These are phyloP conservation scores for Dendrolimus kikuchii DNA, from an alignment of 1,140 invertebrate genomes.

Conservation along the genomic window DNA sequence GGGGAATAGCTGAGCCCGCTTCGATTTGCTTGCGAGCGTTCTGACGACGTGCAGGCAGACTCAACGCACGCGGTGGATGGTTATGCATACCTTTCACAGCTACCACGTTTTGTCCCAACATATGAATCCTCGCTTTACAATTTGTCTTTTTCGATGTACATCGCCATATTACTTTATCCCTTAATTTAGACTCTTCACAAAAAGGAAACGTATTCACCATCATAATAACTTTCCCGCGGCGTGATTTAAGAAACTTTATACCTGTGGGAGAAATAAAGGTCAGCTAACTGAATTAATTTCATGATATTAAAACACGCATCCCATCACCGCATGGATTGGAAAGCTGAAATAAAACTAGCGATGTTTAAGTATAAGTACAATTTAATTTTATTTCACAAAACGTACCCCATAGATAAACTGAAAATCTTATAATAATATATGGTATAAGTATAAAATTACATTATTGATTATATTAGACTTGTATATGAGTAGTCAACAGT, in stretches of 20 bases:
- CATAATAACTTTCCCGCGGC: slow-evolving; percentile 70
- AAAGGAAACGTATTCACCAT: slow-evolving; percentile 71
- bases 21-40: slow-evolving; percentile 17
- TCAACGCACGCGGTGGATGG: slow-evolving; percentile 50
- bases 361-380: slow-evolving; percentile 65
- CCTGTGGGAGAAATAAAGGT: slow-evolving; percentile 51
- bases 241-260: slow-evolving; percentile 67
- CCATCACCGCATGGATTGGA: slow-evolving; percentile 7
- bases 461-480: slow-evolving; percentile 46
- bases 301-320: slow-evolving; percentile 16
- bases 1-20: slow-evolving; percentile 1
- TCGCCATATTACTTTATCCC: slow-evolving; percentile 69
- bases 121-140: slow-evolving; percentile 68
- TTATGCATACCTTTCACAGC: slow-evolving; percentile 69
- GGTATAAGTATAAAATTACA: slow-evolving; percentile 67
- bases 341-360: slow-evolving; percentile 49
- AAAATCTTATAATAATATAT: slow-evolving; percentile 52
- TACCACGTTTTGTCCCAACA: slow-evolving; percentile 61
- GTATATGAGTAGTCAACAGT: slow-evolving; percentile 50
- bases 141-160: slow-evolving; percentile 71
- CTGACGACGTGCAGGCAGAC: slow-evolving; percentile 19
- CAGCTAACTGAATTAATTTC: slow-evolving; percentile 28
- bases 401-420: slow-evolving; percentile 66
- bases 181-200: slow-evolving; percentile 68
- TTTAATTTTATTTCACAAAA: slow-evolving; percentile 70